phyloP scores from a whole-genome alignment of 1,140 invertebrate species.

The Temnothorax nylanderi region DNA sequence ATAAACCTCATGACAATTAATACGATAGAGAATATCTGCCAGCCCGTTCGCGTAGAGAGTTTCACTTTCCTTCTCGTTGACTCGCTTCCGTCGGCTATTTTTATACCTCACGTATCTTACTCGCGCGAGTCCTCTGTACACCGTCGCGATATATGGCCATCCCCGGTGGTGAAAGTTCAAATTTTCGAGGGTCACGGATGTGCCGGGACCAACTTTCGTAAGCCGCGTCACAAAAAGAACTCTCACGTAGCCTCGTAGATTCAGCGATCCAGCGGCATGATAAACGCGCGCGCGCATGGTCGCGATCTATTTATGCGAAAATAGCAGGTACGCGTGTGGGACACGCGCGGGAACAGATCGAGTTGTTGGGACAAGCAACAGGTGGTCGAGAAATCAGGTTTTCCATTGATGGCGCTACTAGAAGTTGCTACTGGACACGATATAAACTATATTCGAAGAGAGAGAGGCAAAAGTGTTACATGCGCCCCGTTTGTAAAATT shows the following conservation, averaged over 20 bases:
- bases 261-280: conserved; percentile 5
- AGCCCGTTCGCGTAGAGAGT: conserved; percentile 69
- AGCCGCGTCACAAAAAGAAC: conserved; percentile 35
- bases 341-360: conserved; percentile 31
- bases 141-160: conserved; percentile 44
- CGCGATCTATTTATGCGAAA: conserved; percentile 44
- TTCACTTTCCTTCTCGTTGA: conserved; percentile 82
- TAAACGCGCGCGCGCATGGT: background rate
- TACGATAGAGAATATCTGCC: conserved; percentile 9
- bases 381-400: conserved; percentile 63
- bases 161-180: conserved; percentile 72
- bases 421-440: conserved; percentile 5
- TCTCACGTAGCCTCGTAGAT: background rate
- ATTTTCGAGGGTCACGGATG: conserved; percentile 67
- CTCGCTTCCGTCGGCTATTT: conserved; percentile 72
- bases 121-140: conserved; percentile 4
- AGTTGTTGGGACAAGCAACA: conserved; percentile 61
- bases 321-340: conserved; percentile 29
- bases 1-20: conserved; percentile 65
- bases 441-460: conserved; percentile 3
- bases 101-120: conserved; percentile 61
- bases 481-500: background rate
- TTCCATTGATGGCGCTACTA: conserved; percentile 51
- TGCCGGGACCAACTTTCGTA: background rate
- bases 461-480: background rate